A percentile compares a stretch with the other conserved stretches of the same genome.
phyloP scores from a whole-genome alignment of 2,113 vertebrate genomes.

The Seriola quinqueradiata region DNA sequence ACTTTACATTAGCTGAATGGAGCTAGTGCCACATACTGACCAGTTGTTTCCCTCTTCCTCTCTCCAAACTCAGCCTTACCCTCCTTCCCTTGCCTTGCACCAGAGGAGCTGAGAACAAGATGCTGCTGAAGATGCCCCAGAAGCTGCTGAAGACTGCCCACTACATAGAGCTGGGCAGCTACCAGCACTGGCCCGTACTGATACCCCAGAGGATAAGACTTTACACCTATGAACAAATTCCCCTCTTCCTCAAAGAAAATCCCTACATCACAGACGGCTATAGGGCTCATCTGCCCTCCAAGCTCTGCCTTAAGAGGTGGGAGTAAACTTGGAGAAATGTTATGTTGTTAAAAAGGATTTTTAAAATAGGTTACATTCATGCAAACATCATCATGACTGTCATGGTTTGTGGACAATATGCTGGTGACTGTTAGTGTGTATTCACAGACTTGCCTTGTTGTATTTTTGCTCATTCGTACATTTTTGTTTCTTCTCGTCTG shows the following conservation, averaged over 20 bases:
- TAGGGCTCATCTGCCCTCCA: constrained; percentile 95
- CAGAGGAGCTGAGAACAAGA: constrained; percentile 42
- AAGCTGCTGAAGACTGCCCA: constrained; percentile 92
- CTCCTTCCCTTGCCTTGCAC: neutral
- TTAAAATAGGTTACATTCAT: too few relatives aligned
- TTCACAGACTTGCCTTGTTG: neutral
- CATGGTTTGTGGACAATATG: neutral
- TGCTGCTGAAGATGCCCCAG: constrained; percentile 89
- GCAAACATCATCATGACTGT: neutral
- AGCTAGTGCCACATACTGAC: neutral
- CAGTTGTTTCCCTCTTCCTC: neutral
- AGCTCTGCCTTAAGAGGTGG: constrained; percentile 95
- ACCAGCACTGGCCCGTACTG: constrained; percentile 96
- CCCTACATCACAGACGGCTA: constrained; percentile 98
- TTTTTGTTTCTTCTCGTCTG: neutral
- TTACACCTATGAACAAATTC: constrained; percentile 97
- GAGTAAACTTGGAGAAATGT: neutral
- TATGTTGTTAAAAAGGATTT: too few relatives aligned
- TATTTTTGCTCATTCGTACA: neutral
- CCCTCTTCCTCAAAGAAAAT: constrained; percentile 95
- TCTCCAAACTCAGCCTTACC: constrained; percentile 40
- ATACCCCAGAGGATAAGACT: constrained; percentile 93
- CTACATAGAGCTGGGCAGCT: constrained; percentile 95
- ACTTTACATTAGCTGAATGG: too few relatives aligned
- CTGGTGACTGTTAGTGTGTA: neutral